Evolutionary conservation across 2,113 vertebrate genomes (phyloP).

Genomic region (Ivindomyrus marchei): DNA sequence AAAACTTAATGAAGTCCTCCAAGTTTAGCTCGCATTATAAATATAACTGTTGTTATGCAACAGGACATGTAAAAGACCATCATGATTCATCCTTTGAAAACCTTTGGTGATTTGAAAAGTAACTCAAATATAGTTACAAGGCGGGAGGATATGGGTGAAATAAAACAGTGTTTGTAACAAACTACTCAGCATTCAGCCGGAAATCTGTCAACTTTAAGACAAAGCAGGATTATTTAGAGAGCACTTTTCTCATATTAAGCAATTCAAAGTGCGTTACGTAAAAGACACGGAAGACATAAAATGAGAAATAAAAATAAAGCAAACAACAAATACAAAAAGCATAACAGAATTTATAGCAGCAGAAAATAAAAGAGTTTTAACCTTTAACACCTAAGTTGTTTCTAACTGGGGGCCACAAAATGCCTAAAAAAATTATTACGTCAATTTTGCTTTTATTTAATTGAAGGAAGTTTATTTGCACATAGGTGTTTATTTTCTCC

Average conservation of each 20-base stretch:
- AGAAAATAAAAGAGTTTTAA: too few species aligned
- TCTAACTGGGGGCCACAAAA: too few species aligned
- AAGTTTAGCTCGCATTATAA: neutral
- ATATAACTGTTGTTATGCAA: neutral
- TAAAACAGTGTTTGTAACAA: neutral
- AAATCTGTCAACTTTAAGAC: neutral
- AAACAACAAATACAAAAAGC: neutral
- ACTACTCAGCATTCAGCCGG: neutral
- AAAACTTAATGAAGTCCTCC: neutral
- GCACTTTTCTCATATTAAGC: neutral
- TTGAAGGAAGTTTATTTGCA: neutral
- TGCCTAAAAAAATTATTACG: too few species aligned
- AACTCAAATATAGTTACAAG: neutral
- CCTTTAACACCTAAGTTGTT: too few species aligned
- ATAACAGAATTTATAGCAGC: too few species aligned
- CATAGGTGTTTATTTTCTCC: neutral
- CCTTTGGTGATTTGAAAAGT: neutral
- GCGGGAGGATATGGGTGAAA: neutral
- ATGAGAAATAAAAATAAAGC: neutral
- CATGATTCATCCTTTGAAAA: neutral
- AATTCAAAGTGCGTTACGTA: neutral
- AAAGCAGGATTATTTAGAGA: neutral
- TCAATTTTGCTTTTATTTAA: too few species aligned
- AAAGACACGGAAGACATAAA: neutral
- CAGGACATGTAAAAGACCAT: neutral